Evolutionary conservation across 2,797 vertebrate species (phyloP), one percentile per base, ranked within the genome.

Genomic region (Falco columbarius): DNA sequence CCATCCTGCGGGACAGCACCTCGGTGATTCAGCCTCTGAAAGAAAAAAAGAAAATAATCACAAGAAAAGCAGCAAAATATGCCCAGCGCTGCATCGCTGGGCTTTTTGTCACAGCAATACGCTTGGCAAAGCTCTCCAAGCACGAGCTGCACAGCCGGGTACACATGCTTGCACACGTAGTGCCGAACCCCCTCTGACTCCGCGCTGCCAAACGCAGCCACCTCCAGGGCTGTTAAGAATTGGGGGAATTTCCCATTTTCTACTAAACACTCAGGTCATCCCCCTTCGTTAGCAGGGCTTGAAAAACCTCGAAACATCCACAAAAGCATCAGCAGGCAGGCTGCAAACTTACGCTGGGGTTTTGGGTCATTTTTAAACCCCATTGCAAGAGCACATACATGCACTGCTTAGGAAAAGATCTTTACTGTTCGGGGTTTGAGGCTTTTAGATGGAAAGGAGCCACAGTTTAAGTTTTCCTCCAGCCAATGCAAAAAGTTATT

Each of bases 301-400:
- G 34, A 17, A 27, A 71, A 92, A 44, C 8, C 52, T 74, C 27
- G 0, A 17, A 34, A 9, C 10, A 16, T 0, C 38, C 76, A 3
- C 14, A 9, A 18, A 27, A 68, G 34, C 61, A 54, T 3, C 62
- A 27, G 40, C 2, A 22, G 55, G 17, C 5, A 14, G 26, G 23
- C 10, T 67, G 12, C 34, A 42, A 13, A 19, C 14, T 8, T 5
- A 4, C 0, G 9, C 20, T 0, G 3, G 16, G 16, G 6, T 17
- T 6, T 7, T 13, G 65, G 62, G 20, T 13, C 47, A 2, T 26
- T 51, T n/a, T 51, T 23, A 21, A 51, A 14, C 4, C 36, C 13
- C 21, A 3, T 4, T 0, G 1, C 30, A 24, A 22, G 27, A 74
- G 34, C 32, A 10, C 9, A 1, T 14, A 4, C 9, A 4, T 0